These are phyloP conservation scores for Noctuana brunneofusca DNA, from an alignment of 2,888 invertebrate species.

Conservation along the genomic window DNA sequence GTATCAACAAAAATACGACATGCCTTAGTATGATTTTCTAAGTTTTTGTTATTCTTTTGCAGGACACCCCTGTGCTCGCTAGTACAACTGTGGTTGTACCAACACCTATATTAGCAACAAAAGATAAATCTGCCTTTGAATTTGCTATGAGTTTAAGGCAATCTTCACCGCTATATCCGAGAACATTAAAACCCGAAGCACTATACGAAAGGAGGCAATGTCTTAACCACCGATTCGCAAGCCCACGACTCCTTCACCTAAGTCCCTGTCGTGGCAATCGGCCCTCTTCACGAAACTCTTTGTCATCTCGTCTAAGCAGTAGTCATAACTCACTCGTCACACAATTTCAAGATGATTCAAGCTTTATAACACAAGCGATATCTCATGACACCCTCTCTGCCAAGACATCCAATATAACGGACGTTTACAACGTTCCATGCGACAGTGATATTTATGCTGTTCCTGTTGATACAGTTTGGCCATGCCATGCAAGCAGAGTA, in stretches of 20 bases:
- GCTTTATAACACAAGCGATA: constrained; percentile 94
- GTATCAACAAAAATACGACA: too few species aligned
- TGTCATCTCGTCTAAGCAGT: constrained; percentile 90
- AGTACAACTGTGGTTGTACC: constrained; percentile 54
- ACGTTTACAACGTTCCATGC: constrained; percentile 94
- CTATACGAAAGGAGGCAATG: constrained; percentile 72
- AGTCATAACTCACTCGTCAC: constrained; percentile 92
- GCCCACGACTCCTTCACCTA: constrained; percentile 81
- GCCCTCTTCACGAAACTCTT: constrained; percentile 89
- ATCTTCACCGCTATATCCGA: constrained; percentile 66
- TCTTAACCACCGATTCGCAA: constrained; percentile 70
- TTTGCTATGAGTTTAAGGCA: constrained; percentile 54
- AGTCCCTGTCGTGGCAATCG: constrained; percentile 84
- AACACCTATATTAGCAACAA: constrained; percentile 55
- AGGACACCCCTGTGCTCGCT: constrained; percentile 64
- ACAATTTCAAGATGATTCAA: constrained; percentile 91
- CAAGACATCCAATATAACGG: constrained; percentile 89
- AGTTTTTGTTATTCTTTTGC: constrained; percentile 44
- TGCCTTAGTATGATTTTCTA: too few species aligned
- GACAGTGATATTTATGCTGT: constrained; percentile 94
- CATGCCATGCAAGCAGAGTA: constrained; percentile 68
- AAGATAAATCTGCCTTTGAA: constrained; percentile 53
- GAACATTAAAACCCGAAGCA: constrained; percentile 66
- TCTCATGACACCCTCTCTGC: constrained; percentile 90
- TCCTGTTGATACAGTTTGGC: constrained; percentile 90